Evolutionary conservation across 2,113 vertebrate genomes (phyloP).

Genomic region (Mustelus asterias): DNA sequence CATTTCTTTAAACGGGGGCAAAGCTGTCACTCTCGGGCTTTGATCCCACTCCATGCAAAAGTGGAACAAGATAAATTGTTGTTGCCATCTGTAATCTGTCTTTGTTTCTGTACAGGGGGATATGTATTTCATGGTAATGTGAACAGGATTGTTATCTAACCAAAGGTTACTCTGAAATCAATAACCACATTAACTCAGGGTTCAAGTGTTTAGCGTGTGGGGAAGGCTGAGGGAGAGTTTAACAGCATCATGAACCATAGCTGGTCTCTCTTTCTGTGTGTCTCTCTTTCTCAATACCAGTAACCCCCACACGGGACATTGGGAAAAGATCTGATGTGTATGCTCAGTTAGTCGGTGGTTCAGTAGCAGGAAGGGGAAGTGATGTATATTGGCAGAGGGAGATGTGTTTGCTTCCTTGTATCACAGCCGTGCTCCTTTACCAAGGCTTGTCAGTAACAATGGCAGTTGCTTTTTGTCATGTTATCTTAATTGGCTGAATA

Average conservation of each 20-base stretch:
- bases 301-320: not conserved
- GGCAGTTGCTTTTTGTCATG: not conserved
- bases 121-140: not conserved
- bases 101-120: not conserved
- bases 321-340: not conserved
- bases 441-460: not conserved
- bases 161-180: not conserved
- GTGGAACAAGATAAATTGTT: not conserved
- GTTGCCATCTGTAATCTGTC: not conserved
- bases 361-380: not conserved
- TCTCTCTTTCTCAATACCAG: not conserved
- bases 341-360: not conserved
- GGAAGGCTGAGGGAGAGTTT: not conserved
- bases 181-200: not conserved
- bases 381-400: not conserved
- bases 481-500: not conserved
- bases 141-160: not conserved
- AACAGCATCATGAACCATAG: not conserved
- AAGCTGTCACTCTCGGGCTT: not conserved
- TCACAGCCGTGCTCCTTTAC: not conserved
- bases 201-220: not conserved
- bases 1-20: not conserved
- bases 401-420: not conserved
- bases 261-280: too few relatives aligned
- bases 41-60: not conserved